A percentile compares a stretch with the other conserved stretches of the same genome.
phyloP scores from a whole-genome alignment of 2,888 invertebrate species.

The Frankliniella intonsa region DNA sequence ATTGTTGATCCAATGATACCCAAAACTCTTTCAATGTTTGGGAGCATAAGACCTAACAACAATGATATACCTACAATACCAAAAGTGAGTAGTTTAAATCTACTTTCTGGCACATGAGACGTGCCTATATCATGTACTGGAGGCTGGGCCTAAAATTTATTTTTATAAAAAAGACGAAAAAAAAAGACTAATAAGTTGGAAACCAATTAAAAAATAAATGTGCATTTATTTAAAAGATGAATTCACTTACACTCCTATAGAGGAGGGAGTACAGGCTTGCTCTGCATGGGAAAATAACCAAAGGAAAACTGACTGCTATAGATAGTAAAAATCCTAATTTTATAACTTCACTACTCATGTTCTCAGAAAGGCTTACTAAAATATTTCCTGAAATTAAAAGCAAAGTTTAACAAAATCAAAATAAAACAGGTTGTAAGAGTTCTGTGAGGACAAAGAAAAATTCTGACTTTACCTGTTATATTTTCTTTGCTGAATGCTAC shows the following conservation, averaged over 20 bases:
- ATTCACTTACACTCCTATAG: slow-evolving; percentile 65
- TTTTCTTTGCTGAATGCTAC: slow-evolving; percentile 76
- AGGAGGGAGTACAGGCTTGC: slow-evolving; percentile 88
- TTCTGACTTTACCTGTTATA: slow-evolving; percentile 58
- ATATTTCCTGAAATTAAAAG: slow-evolving; percentile 69
- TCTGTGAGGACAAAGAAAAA: background rate
- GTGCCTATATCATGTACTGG: slow-evolving; percentile 54
- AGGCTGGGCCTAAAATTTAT: slow-evolving; percentile 54
- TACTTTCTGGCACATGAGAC: slow-evolving; percentile 72
- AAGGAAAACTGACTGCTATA: slow-evolving; percentile 92
- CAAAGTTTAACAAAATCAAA: slow-evolving; percentile 31
- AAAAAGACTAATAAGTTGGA: background rate
- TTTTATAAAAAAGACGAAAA: slow-evolving; percentile 28
- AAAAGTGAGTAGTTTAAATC: slow-evolving; percentile 79
- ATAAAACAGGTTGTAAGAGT: background rate
- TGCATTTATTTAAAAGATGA: background rate
- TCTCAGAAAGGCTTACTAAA: slow-evolving; percentile 76
- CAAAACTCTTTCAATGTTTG: slow-evolving; percentile 90
- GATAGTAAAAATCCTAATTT: slow-evolving; percentile 93
- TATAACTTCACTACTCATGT: slow-evolving; percentile 78
- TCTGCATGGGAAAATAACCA: slow-evolving; percentile 94
- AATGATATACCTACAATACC: slow-evolving; percentile 72
- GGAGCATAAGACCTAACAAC: slow-evolving; percentile 76
- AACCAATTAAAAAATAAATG: background rate
- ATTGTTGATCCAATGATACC: slow-evolving; percentile 93